phyloP scores from a whole-genome alignment of 2,888 invertebrate genomes.

The Polydrusus pterygomalis region DNA sequence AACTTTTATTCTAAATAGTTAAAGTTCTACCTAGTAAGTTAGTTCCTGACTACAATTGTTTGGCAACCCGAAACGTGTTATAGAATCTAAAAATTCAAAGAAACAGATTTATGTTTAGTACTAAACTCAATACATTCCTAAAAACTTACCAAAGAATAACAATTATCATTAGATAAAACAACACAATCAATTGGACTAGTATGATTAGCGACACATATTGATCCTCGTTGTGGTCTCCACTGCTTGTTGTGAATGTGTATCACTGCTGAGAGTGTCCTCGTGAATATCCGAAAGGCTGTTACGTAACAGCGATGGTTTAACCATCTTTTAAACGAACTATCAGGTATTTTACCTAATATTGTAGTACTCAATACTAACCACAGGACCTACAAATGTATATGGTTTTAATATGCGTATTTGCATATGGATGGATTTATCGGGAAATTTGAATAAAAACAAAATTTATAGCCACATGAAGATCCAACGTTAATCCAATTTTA shows the following conservation, averaged over 20 bases:
- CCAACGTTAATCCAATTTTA: no score
- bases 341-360: conserved; percentile 81
- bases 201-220: conserved; percentile 97
- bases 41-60: no score
- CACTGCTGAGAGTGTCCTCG: conserved; percentile 83
- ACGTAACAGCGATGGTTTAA: conserved; percentile 81
- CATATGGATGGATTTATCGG: no score
- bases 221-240: conserved; percentile 84
- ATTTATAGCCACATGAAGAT: no score
- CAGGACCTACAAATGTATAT: conserved; percentile 69
- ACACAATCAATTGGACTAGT: conserved; percentile 95
- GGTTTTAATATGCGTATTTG: background rate
- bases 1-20: no score
- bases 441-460: no score
- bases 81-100: no score
- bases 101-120: no score
- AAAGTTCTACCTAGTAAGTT: no score
- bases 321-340: conserved; percentile 77
- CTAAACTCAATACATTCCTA: no score
- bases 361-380: conserved; percentile 79
- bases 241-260: conserved; percentile 83
- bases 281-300: conserved; percentile 85
- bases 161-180: conserved; percentile 88
- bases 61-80: no score
- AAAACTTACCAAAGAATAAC: conserved; percentile 87